Conservation (phyloP, 2,888 invertebrate species). For the Notodonta dromedarius region DNA sequence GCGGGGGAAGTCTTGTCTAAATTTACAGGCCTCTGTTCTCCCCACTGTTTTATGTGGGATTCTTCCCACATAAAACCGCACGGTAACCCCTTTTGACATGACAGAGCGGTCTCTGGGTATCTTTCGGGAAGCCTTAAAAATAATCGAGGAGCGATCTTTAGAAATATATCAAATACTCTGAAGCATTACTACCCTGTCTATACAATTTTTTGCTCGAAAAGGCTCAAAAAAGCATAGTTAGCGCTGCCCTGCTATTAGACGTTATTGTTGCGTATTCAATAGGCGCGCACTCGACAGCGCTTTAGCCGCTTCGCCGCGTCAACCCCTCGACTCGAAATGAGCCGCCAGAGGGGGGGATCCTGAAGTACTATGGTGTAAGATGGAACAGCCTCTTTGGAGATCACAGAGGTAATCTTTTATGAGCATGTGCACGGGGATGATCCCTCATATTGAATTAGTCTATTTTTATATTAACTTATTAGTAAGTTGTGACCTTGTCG, state of each 20-base stretch:
- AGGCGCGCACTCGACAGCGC: constrained; percentile 55
- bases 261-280: constrained; percentile 68
- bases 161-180: too few species aligned
- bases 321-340: constrained; percentile 55
- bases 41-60: too few species aligned
- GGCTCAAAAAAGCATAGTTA: constrained; percentile 42
- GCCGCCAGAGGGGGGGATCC: constrained; percentile 39
- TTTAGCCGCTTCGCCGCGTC: constrained; percentile 59
- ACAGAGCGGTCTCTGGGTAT: too few species aligned
- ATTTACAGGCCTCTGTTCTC: too few species aligned
- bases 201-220: constrained; percentile 11
- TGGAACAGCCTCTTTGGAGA: constrained; percentile 35
- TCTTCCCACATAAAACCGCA: too few species aligned
- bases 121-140: not conserved
- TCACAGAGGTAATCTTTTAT: constrained; percentile 10
- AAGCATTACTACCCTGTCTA: too few species aligned
- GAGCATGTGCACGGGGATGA: not conserved
- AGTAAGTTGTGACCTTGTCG: too few species aligned
- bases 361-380: constrained; percentile 28
- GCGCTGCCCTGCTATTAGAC: constrained; percentile 55
- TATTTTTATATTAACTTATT: too few species aligned
- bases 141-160: too few species aligned
- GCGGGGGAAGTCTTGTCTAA: too few species aligned
- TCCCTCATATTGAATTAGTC: too few species aligned
- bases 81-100: too few species aligned